Base-by-base conservation (phyloP, 2,888 invertebrate genomes). In the Falcaria lacertinaria region DNA sequence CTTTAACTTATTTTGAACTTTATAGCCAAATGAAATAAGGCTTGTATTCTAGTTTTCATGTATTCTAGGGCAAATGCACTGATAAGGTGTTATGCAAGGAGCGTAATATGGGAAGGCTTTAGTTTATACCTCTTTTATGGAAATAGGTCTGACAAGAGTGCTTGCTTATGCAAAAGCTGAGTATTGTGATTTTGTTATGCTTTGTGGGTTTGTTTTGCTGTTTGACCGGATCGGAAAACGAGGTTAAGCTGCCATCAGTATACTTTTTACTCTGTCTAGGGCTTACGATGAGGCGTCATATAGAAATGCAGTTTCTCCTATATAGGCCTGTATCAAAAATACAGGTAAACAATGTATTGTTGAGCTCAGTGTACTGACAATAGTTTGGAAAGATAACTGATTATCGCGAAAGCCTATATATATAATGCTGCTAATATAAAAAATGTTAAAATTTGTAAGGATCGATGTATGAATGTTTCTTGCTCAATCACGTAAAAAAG, bases 31-130 rank as follows among this genome's bases (percentile, higher is more conserved):
- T 2, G 1, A 0, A 1, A 8, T 37, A 25, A 25, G n/a, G 37
- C 22, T 22, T 7, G 14, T 37, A 17, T 35, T 35, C 15, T 16
- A 17, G 19, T 37, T 33, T 33, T 3, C 22, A 11, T 28, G 28
- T 11, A 14, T 25, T 37, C 17, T 2, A 11, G 50, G 49, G 50
- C 44, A 41, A 48, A 39, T 28, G 42, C 42, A 47, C 43, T 45
- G 58, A 61, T 55, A 22, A 37, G 53, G 61, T 53, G 58, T 52
- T 53, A 58, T 55, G 53, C 50, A 55, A 22, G 32, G 55, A 42
- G 43, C 11, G 41, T 37, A 15, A 19, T 34, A 48, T 46, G 47
- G 50, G 54, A 57, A 17, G 19, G 17, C 4, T 36, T 36, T n/a
- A 4, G 34, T 60, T 60, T 57, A 45, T 60, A 58, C 57, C 49